These are phyloP conservation scores for Dermochelys coriacea DNA, from an alignment of 2,797 vertebrate genomes.

Conservation along the genomic window DNA sequence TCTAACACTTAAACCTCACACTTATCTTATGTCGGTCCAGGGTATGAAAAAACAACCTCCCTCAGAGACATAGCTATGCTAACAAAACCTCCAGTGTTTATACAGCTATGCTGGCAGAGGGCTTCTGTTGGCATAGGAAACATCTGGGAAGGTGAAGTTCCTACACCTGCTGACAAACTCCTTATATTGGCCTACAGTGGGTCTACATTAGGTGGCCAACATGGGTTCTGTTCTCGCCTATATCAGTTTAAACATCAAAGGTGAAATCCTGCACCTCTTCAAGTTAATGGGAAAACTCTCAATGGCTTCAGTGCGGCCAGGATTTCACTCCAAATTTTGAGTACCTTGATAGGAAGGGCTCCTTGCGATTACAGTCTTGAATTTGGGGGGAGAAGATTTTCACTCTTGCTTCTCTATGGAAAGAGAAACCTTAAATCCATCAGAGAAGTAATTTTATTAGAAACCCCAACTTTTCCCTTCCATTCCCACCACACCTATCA, in stretches of 20 bases:
- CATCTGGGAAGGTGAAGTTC: not conserved
- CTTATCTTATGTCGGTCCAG: not conserved
- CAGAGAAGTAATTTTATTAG: not conserved
- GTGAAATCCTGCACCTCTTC: not conserved
- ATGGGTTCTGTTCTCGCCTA: not conserved
- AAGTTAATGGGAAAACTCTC: not conserved
- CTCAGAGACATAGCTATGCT: not conserved
- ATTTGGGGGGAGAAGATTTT: not conserved
- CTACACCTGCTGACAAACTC: not conserved
- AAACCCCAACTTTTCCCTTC: not conserved
- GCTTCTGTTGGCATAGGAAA: not conserved
- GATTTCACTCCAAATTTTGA: not conserved
- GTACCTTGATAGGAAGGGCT: not conserved
- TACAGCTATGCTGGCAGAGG: not conserved
- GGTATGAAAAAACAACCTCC: not conserved
- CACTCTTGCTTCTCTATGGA: not conserved
- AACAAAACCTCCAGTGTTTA: not conserved
- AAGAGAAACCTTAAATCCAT: not conserved
- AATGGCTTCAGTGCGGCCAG: not conserved
- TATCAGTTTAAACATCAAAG: not conserved
- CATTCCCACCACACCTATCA: fast-evolving
- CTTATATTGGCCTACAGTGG: not conserved
- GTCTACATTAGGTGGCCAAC: not conserved
- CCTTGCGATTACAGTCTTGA: not conserved
- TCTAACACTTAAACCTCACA: not conserved